These are phyloP conservation scores for Eupleurogrammus muticus DNA, from an alignment of 2,797 vertebrate genomes.

Conservation along the genomic window DNA sequence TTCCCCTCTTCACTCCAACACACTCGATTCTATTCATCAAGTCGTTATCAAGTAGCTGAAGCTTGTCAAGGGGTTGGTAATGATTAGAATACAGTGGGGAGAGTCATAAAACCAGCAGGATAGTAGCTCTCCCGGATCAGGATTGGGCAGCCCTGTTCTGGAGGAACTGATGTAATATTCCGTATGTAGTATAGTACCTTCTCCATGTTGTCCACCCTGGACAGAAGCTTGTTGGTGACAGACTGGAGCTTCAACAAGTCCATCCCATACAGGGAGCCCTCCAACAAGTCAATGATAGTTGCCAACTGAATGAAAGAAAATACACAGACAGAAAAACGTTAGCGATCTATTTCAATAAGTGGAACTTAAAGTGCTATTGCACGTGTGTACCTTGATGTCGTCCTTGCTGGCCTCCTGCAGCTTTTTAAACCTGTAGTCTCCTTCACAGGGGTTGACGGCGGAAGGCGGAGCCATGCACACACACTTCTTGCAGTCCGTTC, in stretches of 20 bases:
- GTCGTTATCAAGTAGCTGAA: too few relatives aligned
- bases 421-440: conserved; percentile 92
- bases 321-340: not conserved
- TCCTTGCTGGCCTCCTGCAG: conserved; percentile 89
- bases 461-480: conserved; percentile 92
- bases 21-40: too few relatives aligned
- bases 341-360: not conserved
- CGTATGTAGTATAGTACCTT: too few relatives aligned
- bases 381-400: conserved; percentile 88
- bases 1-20: too few relatives aligned
- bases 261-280: conserved; percentile 92
- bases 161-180: too few relatives aligned
- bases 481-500: conserved; percentile 92
- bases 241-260: conserved; percentile 94
- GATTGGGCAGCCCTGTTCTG: too few relatives aligned
- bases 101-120: too few relatives aligned
- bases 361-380: not conserved
- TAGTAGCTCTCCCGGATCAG: too few relatives aligned
- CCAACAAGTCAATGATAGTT: conserved; percentile 90
- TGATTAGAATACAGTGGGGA: too few relatives aligned
- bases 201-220: conserved; percentile 90
- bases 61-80: too few relatives aligned
- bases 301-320: conserved; percentile 82
- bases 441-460: conserved; percentile 93
- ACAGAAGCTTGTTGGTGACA: conserved; percentile 91